A percentile compares a stretch with the other conserved stretches of the same genome.
Evolutionary conservation across 2,113 vertebrate genomes (phyloP).

Genomic region (Hucho hucho): DNA sequence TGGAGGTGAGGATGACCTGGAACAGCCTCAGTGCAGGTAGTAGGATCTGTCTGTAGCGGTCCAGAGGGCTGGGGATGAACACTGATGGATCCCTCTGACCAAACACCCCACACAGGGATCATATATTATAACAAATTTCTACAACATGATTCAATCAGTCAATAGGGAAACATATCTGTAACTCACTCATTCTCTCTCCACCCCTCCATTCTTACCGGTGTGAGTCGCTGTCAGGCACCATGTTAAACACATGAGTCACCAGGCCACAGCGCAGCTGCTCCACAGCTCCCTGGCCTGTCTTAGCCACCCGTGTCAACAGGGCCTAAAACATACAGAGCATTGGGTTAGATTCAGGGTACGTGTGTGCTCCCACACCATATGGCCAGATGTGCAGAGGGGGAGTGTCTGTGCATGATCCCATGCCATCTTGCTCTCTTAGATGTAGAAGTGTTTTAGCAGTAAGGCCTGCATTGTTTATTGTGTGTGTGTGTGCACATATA

Average conservation of each 20-base stretch:
- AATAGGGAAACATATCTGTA: no score
- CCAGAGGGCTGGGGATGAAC: slow-evolving; percentile 90
- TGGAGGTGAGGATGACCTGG: slow-evolving; percentile 93
- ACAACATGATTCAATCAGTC: no score
- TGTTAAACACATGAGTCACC: slow-evolving; percentile 90
- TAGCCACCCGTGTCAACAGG: slow-evolving; percentile 91
- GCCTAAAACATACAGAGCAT: slow-evolving; percentile 69
- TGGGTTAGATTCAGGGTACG: not conserved
- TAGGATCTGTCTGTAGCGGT: slow-evolving; percentile 92
- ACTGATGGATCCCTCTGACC: slow-evolving; percentile 83
- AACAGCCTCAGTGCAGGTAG: slow-evolving; percentile 88
- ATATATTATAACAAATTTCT: no score
- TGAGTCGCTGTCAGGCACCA: slow-evolving; percentile 88
- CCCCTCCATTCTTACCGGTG: slow-evolving; percentile 80
- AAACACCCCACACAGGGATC: slow-evolving; percentile 54
- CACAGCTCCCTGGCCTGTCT: slow-evolving; percentile 85
- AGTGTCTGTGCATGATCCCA: not conserved
- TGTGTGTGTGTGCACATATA: no score
- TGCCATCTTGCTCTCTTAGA: slow-evolving; percentile 96
- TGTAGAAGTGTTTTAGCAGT: slow-evolving; percentile 90
- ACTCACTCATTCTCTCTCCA: not conserved
- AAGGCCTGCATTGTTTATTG: slow-evolving; percentile 76
- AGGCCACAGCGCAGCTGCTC: slow-evolving; percentile 90
- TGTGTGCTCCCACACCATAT: not conserved
- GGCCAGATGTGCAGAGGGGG: no score